Evolutionary conservation across 2,797 vertebrate genomes (phyloP).

Genomic region (Sebastes hubbsi): DNA sequence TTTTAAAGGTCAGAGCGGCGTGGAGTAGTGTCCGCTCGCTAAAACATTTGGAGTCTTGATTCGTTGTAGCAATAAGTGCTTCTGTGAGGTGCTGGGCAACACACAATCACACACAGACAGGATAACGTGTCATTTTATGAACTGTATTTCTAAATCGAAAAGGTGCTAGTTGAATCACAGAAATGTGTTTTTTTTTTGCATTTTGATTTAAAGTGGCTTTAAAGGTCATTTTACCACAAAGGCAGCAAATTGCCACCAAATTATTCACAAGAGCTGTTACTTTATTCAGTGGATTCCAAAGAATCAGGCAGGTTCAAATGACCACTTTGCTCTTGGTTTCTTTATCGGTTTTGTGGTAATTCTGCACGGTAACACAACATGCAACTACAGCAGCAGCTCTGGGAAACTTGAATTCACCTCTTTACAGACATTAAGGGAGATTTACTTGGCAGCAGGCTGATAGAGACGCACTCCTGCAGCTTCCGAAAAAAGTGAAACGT

Average conservation of each 20-base stretch:
- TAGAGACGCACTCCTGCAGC: not conserved
- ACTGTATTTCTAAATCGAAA: slow-evolving; percentile 32
- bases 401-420: slow-evolving; percentile 63
- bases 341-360: not conserved
- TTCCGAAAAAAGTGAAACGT: too few species aligned
- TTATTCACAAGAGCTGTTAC: not conserved
- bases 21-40: slow-evolving; percentile 10
- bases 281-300: slow-evolving; percentile 38
- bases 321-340: not conserved
- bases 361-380: not conserved
- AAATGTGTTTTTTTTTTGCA: not conserved
- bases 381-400: slow-evolving; percentile 10
- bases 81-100: slow-evolving; percentile 51
- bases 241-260: not conserved
- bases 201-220: slow-evolving; percentile 19
- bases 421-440: slow-evolving; percentile 51
- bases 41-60: slow-evolving; percentile 8
- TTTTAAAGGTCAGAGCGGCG: slow-evolving; percentile 58
- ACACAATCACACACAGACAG: slow-evolving; percentile 1
- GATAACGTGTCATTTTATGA: not conserved
- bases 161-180: slow-evolving; percentile 63
- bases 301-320: slow-evolving; percentile 15
- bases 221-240: not conserved
- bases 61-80: slow-evolving; percentile 73
- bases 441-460: slow-evolving; percentile 26